Base-by-base conservation (phyloP, 2,888 invertebrate genomes). In the Conistra vaccinii region DNA sequence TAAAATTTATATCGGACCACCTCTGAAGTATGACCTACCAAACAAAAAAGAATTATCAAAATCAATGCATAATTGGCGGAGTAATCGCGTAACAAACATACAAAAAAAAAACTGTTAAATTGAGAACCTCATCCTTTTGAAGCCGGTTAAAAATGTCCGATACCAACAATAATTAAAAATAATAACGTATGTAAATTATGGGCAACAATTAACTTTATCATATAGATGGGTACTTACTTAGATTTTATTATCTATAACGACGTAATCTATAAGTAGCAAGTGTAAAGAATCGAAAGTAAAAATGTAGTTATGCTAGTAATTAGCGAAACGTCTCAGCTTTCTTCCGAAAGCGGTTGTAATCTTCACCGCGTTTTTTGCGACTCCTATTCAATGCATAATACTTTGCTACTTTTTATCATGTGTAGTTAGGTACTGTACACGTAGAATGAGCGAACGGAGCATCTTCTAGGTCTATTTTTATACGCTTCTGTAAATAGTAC, bases 281-380 rank as follows among this genome's bases (percentile, higher is more conserved):
- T 76, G 72, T 74, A 29, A 70, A 77, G 35, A 86, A 87, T 81
- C 69, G 86, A 86, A 86, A 86, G 86, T 86, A 86, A 81, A 76
- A 81, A 84, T 68, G 75, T 53, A 78, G 79, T 77, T 86, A 76
- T 62, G 71, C 53, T 76, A 73, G 57, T 81, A 87, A 83, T 83
- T 80, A 86, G 84, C 75, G 78, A 80, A 84, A 80, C 77, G 68
- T 67, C 74, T 81, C 81, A 62, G 77, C 81, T 86, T 86, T 86
- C 86, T 81, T 81, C 84, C 55, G 86, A 87, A 85, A 87, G 86
- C 86, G 77, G 67, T 81, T 69, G 73, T 78, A 83, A 84, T 87
- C 77, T 80, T 70, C 76, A 57, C 57, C 58, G 76, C 65, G 63
- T 72, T 87, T 85, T 86, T 86, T 83, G 75, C 76, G 39, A 62